A percentile compares a stretch with the other conserved stretches of the same genome.
These are phyloP conservation scores for Sinella curviseta DNA, from an alignment of 1,140 invertebrate species.

Conservation along the genomic window DNA sequence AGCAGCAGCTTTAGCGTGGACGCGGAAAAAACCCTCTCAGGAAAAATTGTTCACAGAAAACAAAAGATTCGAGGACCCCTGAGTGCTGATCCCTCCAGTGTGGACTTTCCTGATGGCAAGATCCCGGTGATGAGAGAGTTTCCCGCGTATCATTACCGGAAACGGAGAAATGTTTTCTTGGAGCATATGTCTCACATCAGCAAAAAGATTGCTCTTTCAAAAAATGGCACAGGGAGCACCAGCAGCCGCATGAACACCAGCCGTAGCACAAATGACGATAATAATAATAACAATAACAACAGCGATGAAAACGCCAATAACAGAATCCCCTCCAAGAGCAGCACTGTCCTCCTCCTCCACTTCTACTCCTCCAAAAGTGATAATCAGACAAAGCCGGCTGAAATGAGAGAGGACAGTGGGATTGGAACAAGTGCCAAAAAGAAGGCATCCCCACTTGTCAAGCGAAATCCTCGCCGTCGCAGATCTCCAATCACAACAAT, in stretches of 20 bases:
- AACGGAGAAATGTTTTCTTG: background rate
- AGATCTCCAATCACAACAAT: background rate
- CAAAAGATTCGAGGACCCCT: constrained; percentile 16
- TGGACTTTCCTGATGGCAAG: background rate
- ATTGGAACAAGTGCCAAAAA: constrained; percentile 7
- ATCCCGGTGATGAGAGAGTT: constrained; percentile 19
- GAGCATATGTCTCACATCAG: background rate
- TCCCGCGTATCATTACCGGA: constrained; percentile 18
- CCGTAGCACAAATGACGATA: background rate
- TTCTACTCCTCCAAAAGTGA: background rate
- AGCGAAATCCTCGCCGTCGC: background rate
- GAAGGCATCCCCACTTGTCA: background rate
- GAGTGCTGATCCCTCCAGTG: background rate
- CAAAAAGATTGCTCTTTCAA: background rate
- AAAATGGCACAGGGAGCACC: background rate
- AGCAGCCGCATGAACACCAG: background rate
- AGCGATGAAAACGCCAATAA: background rate
- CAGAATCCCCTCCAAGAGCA: background rate
- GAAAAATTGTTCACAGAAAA: constrained; percentile 25
- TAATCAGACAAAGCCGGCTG: background rate
- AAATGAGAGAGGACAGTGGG: background rate
- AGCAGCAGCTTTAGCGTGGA: background rate
- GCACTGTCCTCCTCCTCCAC: background rate
- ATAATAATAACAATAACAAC: background rate
- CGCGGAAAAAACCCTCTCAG: constrained; percentile 1